These are phyloP conservation scores for Anorthoa munda DNA, from an alignment of 2,888 invertebrate genomes.

Conservation along the genomic window DNA sequence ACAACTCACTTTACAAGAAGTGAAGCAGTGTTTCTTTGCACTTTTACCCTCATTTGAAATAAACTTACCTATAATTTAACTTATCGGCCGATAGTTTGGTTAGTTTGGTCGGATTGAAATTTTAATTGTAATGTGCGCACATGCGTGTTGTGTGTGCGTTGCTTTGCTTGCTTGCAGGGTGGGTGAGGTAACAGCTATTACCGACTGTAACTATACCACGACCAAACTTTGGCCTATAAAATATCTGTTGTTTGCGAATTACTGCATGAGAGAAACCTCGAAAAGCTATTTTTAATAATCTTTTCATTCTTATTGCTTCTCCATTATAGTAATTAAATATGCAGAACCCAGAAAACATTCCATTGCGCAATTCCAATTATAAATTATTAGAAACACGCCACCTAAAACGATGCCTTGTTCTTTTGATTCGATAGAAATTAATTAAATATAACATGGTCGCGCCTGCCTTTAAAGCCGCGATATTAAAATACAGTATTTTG, in stretches of 20 bases:
- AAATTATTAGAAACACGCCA: constrained; percentile 31
- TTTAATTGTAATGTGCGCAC: no score
- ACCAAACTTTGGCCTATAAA: no score
- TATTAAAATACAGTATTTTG: constrained; percentile 39
- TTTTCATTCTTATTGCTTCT: no score
- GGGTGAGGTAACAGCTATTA: no score
- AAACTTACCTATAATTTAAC: not conserved
- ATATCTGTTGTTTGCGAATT: no score
- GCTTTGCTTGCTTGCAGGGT: no score
- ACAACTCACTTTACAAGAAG: constrained; percentile 21
- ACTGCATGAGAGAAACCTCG: not conserved
- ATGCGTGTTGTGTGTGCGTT: no score
- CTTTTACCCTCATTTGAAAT: not conserved
- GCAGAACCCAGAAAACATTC: constrained; percentile 7
- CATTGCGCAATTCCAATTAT: constrained; percentile 4
- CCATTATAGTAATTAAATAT: no score
- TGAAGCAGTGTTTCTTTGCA: not conserved
- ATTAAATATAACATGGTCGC: constrained; percentile 45
- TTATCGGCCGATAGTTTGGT: no score
- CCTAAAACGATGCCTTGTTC: constrained; percentile 31
- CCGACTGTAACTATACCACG: no score
- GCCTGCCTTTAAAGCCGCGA: constrained; percentile 4
- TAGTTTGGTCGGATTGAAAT: no score
- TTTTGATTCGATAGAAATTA: constrained; percentile 47
- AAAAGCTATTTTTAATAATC: no score